Base-by-base conservation (phyloP, 2,888 invertebrate genomes). In the Cancer borealis region DNA sequence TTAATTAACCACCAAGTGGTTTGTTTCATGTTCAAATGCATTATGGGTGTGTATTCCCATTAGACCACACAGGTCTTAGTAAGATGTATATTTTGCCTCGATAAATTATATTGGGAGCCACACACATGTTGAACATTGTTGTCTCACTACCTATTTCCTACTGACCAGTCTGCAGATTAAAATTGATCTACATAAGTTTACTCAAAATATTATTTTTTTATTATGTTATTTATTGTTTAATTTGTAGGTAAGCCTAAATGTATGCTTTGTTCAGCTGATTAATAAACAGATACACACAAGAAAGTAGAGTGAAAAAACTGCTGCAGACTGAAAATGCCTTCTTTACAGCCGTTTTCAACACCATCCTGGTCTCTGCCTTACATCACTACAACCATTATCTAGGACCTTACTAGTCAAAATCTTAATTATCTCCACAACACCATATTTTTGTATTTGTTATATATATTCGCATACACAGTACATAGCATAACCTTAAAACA, bases 1-100 rank as follows among this genome's bases (percentile, higher is more conserved):
- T 94, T 94, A 87, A 94, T 94, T 94, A 94, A 92, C 94, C 94
- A 94, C 94, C 94, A 94, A 94, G 94, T 94, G 94, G 94, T 94
- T 94, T 91, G 84, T 94, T 94, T 94, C 94, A 94, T 94, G 94
- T 94, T 94, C 94, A 94, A 94, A 92, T 92, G 88, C 89, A 88
- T 79, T 88, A 91, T 92, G 94, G 94, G 94, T 94, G 92, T 92
- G 88, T 39, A 89, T 94, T 92, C 94, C 90, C 92, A 54, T 60
- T 94, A 73, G 91, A 87, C 92, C 94, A 66, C 84, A 79, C 79
- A 46, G 92, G 92, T 89, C 94, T 92, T 92, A 92, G 94, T 94
- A 94, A 94, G 94, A 94, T 94, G 94, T 94, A 94, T 94, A 94
- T 94, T 94, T 94, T 94, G 94, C 92, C 90, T 94, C 60, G 88